Evolutionary conservation across 1,140 invertebrate genomes (phyloP).

Genomic region (Drosophila sturtevanti): DNA sequence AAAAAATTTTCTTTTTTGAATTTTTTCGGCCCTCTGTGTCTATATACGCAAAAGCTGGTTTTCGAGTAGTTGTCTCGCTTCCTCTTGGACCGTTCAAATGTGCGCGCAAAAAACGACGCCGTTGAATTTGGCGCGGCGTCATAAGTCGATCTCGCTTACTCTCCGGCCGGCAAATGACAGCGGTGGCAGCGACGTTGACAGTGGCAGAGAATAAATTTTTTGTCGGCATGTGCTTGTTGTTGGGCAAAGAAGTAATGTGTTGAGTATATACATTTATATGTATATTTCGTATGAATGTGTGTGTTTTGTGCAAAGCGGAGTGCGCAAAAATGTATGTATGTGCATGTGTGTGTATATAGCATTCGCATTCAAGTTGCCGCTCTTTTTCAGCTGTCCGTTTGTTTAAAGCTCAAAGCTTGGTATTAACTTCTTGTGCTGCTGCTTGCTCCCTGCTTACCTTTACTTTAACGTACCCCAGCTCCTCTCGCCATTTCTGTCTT

Average conservation of each 20-base stretch:
- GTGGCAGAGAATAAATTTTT: slow-evolving; percentile 43
- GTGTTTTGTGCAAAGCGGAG: slow-evolving; percentile 56
- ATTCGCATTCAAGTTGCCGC: slow-evolving; percentile 68
- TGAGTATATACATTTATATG: slow-evolving; percentile 24
- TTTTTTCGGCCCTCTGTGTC: slow-evolving; percentile 54
- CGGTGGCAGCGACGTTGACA: slow-evolving; percentile 32
- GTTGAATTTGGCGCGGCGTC: slow-evolving; percentile 78
- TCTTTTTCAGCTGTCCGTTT: slow-evolving; percentile 69
- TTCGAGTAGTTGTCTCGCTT: slow-evolving; percentile 56
- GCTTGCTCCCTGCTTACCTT: slow-evolving; percentile 15
- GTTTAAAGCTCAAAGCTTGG: slow-evolving; percentile 59
- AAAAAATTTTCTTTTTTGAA: slow-evolving; percentile 72
- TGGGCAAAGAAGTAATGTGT: slow-evolving; percentile 56
- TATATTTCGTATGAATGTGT: slow-evolving; percentile 30
- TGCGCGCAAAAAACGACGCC: slow-evolving; percentile 78
- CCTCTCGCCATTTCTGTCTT: slow-evolving; percentile 2
- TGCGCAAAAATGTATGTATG: slow-evolving; percentile 63
- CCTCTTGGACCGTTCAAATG: slow-evolving; percentile 34
- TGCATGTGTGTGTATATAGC: slow-evolving; percentile 38
- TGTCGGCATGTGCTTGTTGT: slow-evolving; percentile 53
- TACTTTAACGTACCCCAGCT: not conserved
- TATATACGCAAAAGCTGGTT: slow-evolving; percentile 71
- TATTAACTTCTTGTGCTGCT: slow-evolving; percentile 37
- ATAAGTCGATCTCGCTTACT: slow-evolving; percentile 67
- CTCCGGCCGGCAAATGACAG: slow-evolving; percentile 73